Evolutionary conservation across 2,113 vertebrate genomes (phyloP).

Genomic region (Istiophorus platypterus): DNA sequence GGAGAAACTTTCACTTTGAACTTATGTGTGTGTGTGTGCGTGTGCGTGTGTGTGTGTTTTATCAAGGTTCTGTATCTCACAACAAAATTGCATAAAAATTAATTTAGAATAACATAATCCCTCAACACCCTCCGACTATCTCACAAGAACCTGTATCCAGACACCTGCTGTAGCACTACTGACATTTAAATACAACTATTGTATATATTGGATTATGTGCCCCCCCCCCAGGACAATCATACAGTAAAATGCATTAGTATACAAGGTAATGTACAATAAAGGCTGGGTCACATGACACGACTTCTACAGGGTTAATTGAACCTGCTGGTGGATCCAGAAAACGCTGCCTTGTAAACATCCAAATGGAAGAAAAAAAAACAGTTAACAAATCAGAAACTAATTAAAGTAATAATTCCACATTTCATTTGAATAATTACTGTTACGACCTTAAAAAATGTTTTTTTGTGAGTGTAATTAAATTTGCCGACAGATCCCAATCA

Average conservation of each 20-base stretch:
- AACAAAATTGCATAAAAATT: background rate
- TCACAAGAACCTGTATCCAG: background rate
- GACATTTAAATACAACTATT: slow-evolving; percentile 22
- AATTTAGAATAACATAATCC: slow-evolving; percentile 10
- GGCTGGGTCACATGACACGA: background rate
- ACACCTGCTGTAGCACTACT: background rate
- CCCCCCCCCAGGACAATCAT: background rate
- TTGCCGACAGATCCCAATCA: too few species aligned
- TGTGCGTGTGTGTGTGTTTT: too few species aligned
- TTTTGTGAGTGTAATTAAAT: too few species aligned
- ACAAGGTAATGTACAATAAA: background rate
- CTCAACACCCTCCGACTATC: background rate
- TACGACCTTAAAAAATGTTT: too few species aligned
- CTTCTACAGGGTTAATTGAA: background rate
- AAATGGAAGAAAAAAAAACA: background rate
- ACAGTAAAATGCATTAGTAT: background rate
- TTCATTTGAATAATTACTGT: too few species aligned
- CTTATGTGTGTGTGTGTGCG: too few species aligned
- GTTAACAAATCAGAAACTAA: too few species aligned
- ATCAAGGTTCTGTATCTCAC: background rate
- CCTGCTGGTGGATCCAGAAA: background rate
- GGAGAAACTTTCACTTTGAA: slow-evolving; percentile 36
- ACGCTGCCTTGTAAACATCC: background rate
- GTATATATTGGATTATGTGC: background rate
- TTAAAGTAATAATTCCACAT: too few species aligned